These are phyloP conservation scores for Bagarius yarrelli DNA, from an alignment of 2,113 vertebrate species.

Conservation along the genomic window DNA sequence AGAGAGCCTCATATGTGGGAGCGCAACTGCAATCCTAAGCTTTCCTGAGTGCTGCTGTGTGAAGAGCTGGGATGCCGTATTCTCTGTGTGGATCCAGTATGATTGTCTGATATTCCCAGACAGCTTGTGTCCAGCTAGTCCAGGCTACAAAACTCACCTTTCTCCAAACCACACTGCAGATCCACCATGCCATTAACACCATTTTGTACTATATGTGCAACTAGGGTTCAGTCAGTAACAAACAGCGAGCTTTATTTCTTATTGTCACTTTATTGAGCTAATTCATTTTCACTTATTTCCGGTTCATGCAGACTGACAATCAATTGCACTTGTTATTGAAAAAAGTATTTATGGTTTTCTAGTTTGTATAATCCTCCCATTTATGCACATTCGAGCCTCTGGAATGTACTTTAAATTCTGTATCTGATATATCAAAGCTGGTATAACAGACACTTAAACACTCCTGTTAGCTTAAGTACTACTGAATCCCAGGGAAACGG, in stretches of 20 bases:
- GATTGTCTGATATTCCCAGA: neutral
- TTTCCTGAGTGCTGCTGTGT: slow-evolving; percentile 54
- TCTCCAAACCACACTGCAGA: neutral
- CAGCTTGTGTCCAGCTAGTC: neutral
- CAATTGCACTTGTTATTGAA: slow-evolving; percentile 28
- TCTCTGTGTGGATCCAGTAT: neutral
- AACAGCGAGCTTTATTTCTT: neutral
- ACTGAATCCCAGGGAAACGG: slow-evolving; percentile 11
- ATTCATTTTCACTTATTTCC: slow-evolving; percentile 13
- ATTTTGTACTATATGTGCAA: slow-evolving; percentile 1
- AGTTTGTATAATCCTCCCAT: slow-evolving; percentile 25
- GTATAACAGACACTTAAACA: slow-evolving; percentile 3
- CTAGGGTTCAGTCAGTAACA: neutral
- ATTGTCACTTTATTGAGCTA: slow-evolving; percentile 9
- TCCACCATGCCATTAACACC: neutral
- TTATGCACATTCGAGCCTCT: neutral
- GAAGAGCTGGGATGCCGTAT: neutral
- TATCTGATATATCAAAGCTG: neutral
- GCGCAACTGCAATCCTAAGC: slow-evolving; percentile 46
- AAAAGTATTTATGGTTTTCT: slow-evolving; percentile 10
- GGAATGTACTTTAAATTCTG: neutral
- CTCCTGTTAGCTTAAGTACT: neutral
- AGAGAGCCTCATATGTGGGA: slow-evolving; percentile 54
- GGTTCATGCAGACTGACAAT: slow-evolving; percentile 12
- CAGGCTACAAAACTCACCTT: neutral